Conservation (phyloP, 2,888 invertebrate species). For the Didymodactylos carnosus region DNA sequence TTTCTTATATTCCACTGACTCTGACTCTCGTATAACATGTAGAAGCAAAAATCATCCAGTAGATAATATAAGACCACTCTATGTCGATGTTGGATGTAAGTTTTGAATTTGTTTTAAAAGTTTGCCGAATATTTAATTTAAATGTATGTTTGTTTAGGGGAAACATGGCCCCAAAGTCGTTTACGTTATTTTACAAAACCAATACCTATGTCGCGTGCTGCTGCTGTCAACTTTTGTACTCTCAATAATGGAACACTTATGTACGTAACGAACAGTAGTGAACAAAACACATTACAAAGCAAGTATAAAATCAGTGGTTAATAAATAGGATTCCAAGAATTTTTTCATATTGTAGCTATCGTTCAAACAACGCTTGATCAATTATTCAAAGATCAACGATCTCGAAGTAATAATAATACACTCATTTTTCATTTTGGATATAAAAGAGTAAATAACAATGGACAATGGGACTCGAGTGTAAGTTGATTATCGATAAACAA, state of each 20-base stretch:
- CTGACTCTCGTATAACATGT: neutral
- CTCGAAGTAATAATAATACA: neutral
- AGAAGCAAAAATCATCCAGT: neutral
- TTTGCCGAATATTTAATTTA: neutral
- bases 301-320: too few relatives aligned
- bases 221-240: neutral
- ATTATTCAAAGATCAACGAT: neutral
- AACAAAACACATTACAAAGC: neutral
- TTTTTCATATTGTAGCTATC: neutral
- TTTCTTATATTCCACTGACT: neutral
- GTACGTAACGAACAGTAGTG: neutral
- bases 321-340: neutral
- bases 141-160: neutral
- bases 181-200: neutral
- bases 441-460: neutral
- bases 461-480: neutral
- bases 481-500: too few relatives aligned
- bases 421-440: neutral
- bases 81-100: neutral
- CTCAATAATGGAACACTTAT: neutral
- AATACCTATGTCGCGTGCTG: neutral
- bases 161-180: neutral
- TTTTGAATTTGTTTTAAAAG: too few relatives aligned
- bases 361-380: neutral
- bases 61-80: neutral